Base-by-base conservation (phyloP, 2,113 vertebrate genomes). In the Delphinus delphis region DNA sequence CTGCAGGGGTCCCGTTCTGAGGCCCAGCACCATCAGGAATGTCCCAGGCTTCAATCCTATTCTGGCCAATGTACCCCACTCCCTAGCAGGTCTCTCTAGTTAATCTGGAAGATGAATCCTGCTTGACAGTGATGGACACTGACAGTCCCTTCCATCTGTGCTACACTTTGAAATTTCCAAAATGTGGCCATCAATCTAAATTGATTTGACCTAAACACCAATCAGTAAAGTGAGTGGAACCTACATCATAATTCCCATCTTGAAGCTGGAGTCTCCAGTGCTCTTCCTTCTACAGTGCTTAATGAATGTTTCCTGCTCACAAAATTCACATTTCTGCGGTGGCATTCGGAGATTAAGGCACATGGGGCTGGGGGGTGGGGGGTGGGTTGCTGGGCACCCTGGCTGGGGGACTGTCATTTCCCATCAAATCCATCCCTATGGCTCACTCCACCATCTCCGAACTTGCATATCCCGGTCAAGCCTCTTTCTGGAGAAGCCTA, bases 301-400 rank as follows among this genome's bases (percentile, higher is more conserved):
- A 33, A 31, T 17, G 41, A 41, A 33, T 23, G 31, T 28, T 68
- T 91, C 63, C 87, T 63, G 77, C 58, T 62, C 21, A 70, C 41
- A 65, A 41, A 80, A 73, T 8, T 18, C 50, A 62, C 36, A 0
- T 71, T 8, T 62, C 47, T 25, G 12, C 4, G 18, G 33, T 12
- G 31, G 62, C 17, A 12, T 0, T 11, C 6, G 47, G 53, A 77
- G 50, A 62, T 20, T 3, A 50, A 85, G 18, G 90, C 82, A 15
- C 5, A 0, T 1, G 53, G 31, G 53, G 53, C 53, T 53, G 53
- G 15, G 53, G 53, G 53, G 53, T 5, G 14, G 15, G 53, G 0
- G 70, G 20, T 15, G 6, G 3, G 10, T 2, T 9, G 6, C 1
- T 1, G 0, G n/a, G 17, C 1, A 12, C 41, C 31, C 21, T 50